Percentiles rank a stretch among this genome's conserved stretches.
phyloP scores from a whole-genome alignment of 1,140 invertebrate genomes.

The Drosophila pseudoobscura region DNA sequence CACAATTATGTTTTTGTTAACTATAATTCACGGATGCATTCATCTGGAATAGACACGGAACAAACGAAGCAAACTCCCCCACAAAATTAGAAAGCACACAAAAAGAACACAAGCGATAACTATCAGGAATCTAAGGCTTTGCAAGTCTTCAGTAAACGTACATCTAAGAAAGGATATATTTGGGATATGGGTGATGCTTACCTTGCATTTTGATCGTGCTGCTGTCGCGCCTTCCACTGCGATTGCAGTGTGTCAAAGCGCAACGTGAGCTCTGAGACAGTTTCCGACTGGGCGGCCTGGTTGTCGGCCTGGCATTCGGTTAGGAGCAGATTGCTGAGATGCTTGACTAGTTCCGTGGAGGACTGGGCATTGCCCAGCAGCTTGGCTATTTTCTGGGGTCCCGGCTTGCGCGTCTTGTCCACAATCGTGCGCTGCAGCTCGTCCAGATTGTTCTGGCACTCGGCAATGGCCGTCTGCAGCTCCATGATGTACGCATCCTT shows the following conservation, averaged over 20 bases:
- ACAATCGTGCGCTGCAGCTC: conserved; percentile 85
- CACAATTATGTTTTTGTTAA: neutral
- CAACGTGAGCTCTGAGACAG: conserved; percentile 87
- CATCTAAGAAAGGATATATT: neutral
- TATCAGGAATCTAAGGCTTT: conserved; percentile 4
- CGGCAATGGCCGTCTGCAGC: conserved; percentile 87
- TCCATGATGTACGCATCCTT: conserved; percentile 91
- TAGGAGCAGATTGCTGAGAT: conserved; percentile 89
- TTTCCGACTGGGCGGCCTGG: conserved; percentile 87
- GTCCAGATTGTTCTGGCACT: conserved; percentile 85
- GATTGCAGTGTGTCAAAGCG: conserved; percentile 89
- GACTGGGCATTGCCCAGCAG: conserved; percentile 88
- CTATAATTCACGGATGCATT: neutral
- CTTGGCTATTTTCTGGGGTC: conserved; percentile 86
- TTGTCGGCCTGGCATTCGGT: conserved; percentile 88
- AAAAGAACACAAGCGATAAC: too few species aligned
- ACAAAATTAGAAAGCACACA: too few species aligned
- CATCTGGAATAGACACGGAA: too few species aligned
- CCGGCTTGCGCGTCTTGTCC: conserved; percentile 84
- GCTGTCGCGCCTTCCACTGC: conserved; percentile 88
- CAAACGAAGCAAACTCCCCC: too few species aligned
- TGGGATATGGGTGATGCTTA: conserved; percentile 30
- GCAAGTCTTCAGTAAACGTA: conserved; percentile 4
- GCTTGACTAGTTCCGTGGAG: conserved; percentile 90
- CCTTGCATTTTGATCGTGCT: conserved; percentile 82